phyloP scores from a whole-genome alignment of 2,797 vertebrate species.

The Pristis pectinata region DNA sequence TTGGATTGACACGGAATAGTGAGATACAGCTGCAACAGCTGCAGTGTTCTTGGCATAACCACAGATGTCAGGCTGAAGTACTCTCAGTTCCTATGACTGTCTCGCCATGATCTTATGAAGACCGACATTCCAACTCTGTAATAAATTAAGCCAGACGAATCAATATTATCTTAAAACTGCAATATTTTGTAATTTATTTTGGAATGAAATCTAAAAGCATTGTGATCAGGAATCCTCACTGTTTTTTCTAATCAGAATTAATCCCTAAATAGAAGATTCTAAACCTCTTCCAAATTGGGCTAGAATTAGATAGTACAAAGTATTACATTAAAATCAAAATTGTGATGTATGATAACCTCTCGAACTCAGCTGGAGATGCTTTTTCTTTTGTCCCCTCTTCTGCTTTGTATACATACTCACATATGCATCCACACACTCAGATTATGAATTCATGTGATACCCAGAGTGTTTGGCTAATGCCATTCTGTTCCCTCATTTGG shows the following conservation, averaged over 20 bases:
- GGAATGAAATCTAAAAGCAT: neutral
- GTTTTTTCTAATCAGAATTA: neutral
- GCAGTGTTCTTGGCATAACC: neutral
- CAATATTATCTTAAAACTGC: neutral
- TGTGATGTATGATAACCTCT: neutral
- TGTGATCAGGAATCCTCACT: neutral
- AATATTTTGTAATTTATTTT: neutral
- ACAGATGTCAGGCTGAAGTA: conserved; percentile 22
- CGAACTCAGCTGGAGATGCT: no score
- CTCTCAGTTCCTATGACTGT: conserved; percentile 1
- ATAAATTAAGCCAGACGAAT: conserved; percentile 12
- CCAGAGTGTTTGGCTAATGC: neutral
- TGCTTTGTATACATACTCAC: neutral
- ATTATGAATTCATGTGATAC: neutral
- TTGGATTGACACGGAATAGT: conserved; percentile 21
- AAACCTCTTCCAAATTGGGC: neutral
- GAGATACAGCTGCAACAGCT: conserved; percentile 10
- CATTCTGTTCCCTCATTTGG: neutral
- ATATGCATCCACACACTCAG: neutral
- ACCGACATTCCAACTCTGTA: neutral
- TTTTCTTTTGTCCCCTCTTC: no score
- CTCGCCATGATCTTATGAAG: conserved; percentile 24
- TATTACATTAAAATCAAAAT: neutral
- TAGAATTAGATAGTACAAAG: neutral
- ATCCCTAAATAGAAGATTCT: neutral